These are phyloP conservation scores for Theretra japonica DNA, from an alignment of 2,888 invertebrate genomes.

Conservation along the genomic window DNA sequence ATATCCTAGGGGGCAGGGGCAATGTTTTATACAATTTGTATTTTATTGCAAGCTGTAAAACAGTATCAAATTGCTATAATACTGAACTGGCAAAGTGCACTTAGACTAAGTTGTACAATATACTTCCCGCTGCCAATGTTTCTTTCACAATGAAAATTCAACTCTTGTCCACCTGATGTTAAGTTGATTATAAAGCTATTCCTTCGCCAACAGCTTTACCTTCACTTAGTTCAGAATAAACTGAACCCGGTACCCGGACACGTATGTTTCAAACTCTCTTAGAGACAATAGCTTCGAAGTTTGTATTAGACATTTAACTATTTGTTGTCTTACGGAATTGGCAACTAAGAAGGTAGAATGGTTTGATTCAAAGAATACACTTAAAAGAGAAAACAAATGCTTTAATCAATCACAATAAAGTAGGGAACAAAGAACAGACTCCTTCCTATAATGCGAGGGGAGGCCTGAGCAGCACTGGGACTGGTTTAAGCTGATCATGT, in stretches of 20 bases:
- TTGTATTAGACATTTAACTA: background rate
- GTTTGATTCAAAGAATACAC: background rate
- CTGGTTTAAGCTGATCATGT: background rate
- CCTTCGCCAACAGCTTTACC: background rate
- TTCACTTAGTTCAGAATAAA: background rate
- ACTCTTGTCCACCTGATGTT: conserved; percentile 6
- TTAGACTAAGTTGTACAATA: background rate
- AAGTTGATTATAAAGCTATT: conserved; percentile 19
- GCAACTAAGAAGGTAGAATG: background rate
- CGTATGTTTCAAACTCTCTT: background rate
- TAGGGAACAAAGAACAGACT: background rate
- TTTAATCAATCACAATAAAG: background rate
- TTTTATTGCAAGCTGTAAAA: background rate
- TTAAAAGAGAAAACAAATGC: background rate
- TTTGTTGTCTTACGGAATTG: too few relatives aligned
- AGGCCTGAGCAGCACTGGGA: background rate
- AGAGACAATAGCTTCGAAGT: background rate
- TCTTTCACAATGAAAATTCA: conserved; percentile 11
- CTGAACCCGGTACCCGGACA: background rate
- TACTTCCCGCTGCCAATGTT: conserved; percentile 12
- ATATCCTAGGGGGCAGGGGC: background rate
- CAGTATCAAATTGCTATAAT: background rate
- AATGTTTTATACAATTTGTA: background rate
- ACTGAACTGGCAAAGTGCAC: conserved; percentile 12
- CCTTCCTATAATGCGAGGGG: background rate